A percentile compares a stretch with the other conserved stretches of the same genome.
phyloP scores from a whole-genome alignment of 37 sponge, comb jelly and placozoan species.

The Dysidea cf. avara region DNA sequence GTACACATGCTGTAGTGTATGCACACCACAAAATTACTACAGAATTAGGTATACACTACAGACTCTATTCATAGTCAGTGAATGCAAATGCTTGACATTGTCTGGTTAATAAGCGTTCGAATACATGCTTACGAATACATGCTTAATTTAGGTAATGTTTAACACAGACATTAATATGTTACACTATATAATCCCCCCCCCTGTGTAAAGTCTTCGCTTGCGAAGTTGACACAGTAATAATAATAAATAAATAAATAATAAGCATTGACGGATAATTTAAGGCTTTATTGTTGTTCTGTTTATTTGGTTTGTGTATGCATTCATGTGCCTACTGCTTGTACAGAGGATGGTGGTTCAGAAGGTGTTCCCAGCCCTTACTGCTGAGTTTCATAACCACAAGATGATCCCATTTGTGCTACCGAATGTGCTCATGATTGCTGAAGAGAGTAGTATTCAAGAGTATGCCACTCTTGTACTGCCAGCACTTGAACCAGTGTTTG shows the following conservation, averaged over 20 bases:
- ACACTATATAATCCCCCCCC: too few species aligned
- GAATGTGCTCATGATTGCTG: conserved; percentile 66
- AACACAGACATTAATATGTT: too few species aligned
- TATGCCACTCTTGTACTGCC: conserved; percentile 60
- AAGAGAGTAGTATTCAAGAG: conserved; percentile 67
- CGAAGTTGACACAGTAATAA: not conserved
- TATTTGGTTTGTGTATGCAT: too few species aligned
- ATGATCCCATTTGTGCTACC: conserved; percentile 91
- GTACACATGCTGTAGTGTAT: too few species aligned
- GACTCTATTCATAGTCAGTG: too few species aligned
- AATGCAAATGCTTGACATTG: too few species aligned
- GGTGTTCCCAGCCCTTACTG: conserved; percentile 61
- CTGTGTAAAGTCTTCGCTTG: not conserved
- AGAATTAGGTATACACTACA: too few species aligned
- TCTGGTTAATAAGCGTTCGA: too few species aligned
- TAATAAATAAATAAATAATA: not conserved
- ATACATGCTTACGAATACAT: too few species aligned
- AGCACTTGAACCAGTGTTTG: conserved; percentile 55
- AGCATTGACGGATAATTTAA: not conserved
- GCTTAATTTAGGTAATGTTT: too few species aligned
- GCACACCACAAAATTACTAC: too few species aligned
- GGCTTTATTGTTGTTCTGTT: not conserved
- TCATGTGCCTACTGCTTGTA: too few species aligned
- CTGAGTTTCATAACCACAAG: conserved; percentile 68
- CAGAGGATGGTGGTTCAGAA: conserved; percentile 64